phyloP scores from a whole-genome alignment of 2,888 invertebrate species.

The Cyrtodaria siliqua region DNA sequence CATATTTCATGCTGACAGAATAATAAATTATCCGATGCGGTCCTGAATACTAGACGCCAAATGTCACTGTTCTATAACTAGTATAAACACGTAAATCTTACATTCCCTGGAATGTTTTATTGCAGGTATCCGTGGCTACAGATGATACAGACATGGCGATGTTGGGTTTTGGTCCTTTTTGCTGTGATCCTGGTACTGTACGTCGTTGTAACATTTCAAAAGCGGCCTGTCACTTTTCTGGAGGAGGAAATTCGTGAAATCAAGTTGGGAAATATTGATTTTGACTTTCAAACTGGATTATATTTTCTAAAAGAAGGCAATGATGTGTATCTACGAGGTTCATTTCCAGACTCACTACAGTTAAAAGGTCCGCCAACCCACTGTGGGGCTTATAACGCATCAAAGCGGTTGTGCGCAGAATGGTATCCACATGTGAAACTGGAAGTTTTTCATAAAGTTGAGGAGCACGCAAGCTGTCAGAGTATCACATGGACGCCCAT shows the following conservation, averaged over 20 bases:
- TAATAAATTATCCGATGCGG: too few relatives aligned
- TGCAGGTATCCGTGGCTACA: conserved; percentile 63
- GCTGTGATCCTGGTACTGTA: conserved; percentile 53
- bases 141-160: conserved; percentile 52
- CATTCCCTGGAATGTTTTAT: not conserved
- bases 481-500: conserved; percentile 65
- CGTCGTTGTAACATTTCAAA: conserved; percentile 46
- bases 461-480: conserved; percentile 65
- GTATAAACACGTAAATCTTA: not conserved
- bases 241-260: conserved; percentile 61
- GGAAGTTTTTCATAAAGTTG: conserved; percentile 47
- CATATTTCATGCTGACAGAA: too few relatives aligned
- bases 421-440: conserved; percentile 66
- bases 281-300: conserved; percentile 71
- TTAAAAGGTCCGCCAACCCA: conserved; percentile 49
- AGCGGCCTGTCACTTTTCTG: conserved; percentile 50
- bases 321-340: conserved; percentile 51
- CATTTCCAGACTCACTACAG: conserved; percentile 48
- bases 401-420: conserved; percentile 57
- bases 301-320: conserved; percentile 54
- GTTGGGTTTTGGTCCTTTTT: conserved; percentile 43
- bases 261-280: conserved; percentile 59
- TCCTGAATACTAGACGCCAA: too few relatives aligned
- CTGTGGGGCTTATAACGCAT: conserved; percentile 45
- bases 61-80: too few relatives aligned